Evolutionary conservation across 1,140 invertebrate species (phyloP), one percentile per base, ranked within the genome.

Genomic region (Diploscapter pachys): DNA sequence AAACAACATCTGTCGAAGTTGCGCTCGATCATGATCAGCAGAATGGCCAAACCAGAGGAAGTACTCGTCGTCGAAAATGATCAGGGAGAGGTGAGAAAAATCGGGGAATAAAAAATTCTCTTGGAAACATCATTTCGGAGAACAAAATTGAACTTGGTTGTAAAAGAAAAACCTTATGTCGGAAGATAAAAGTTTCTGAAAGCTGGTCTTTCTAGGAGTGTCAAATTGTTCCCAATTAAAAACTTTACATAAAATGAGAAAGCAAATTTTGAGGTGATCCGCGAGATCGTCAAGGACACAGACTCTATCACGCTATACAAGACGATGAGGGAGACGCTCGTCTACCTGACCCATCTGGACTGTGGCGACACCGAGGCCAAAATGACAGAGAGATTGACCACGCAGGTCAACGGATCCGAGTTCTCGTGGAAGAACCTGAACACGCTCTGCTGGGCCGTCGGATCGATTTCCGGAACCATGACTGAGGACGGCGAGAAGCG

Each of bases 371-470:
- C 96, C 5, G 96, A 99, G 88, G 89, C 92, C 77, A 96, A 99
- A 68, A 99, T 99, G 96, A 98, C 95, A 75, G 93, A 98, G 82
- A 99, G 99, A 85, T 87, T 99, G 9, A 93, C 95, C 80, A 96
- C 97, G 87, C 97, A 99, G 90, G 96, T 99, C 0, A 98, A 98
- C 88, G 96, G 96, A 11, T 90, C 90, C 13, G 97, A 99, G 88
- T 99, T 96, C 94, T 98, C 95, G 5, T 99, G 97, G 96, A 98
- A 98, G 88, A 99, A 99, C 89, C 89, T 99, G 6, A 99, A 99
- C 85, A 85, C 82, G 11, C 86, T 99, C 48, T 99, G 97, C 86
- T 99, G 97, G 97, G 97, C 97, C n/a, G 98, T 99, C 86, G 97
- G 97, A 54, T 98, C 95, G 76, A 99, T 99, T 86, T 98, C 95